A percentile compares a stretch with the other conserved stretches of the same genome.
phyloP scores from a whole-genome alignment of 2,888 invertebrate species.

The Liposcelis brunnea region DNA sequence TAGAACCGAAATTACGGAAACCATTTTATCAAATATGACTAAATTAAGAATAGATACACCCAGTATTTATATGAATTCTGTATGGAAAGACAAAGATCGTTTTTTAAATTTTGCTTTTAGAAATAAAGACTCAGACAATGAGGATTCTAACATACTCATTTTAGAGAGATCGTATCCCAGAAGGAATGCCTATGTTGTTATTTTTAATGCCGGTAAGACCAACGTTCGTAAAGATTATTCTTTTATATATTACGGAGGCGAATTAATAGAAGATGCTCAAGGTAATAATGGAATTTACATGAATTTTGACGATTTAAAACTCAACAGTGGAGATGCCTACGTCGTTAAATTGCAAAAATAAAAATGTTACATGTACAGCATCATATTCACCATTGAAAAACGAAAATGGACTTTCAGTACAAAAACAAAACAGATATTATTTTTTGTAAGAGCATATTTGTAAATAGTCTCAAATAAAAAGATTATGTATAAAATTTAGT shows the following conservation, averaged over 20 bases:
- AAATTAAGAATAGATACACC: slow-evolving; percentile 43
- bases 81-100: slow-evolving; percentile 43
- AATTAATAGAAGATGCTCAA: slow-evolving; percentile 28
- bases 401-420: slow-evolving; percentile 11
- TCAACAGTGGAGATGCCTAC: slow-evolving; percentile 42
- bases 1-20: slow-evolving; percentile 25
- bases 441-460: slow-evolving; percentile 10
- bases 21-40: slow-evolving; percentile 40
- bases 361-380: slow-evolving; percentile 14
- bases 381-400: slow-evolving; percentile 14
- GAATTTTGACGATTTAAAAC: slow-evolving; percentile 34
- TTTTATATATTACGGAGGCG: slow-evolving; percentile 56
- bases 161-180: slow-evolving; percentile 64
- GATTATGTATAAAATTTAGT: not conserved
- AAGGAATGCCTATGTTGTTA: slow-evolving; percentile 54
- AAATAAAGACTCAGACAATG: slow-evolving; percentile 18
- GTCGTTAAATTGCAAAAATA: slow-evolving; percentile 42
- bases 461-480: slow-evolving; percentile 2
- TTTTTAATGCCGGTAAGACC: slow-evolving; percentile 49
- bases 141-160: slow-evolving; percentile 35
- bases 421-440: too few relatives aligned
- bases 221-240: slow-evolving; percentile 52
- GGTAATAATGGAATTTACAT: slow-evolving; percentile 28
- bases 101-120: slow-evolving; percentile 48
- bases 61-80: slow-evolving; percentile 53